Evolutionary conservation across 2,888 invertebrate species (phyloP).

Genomic region (Chrysolina americana): DNA sequence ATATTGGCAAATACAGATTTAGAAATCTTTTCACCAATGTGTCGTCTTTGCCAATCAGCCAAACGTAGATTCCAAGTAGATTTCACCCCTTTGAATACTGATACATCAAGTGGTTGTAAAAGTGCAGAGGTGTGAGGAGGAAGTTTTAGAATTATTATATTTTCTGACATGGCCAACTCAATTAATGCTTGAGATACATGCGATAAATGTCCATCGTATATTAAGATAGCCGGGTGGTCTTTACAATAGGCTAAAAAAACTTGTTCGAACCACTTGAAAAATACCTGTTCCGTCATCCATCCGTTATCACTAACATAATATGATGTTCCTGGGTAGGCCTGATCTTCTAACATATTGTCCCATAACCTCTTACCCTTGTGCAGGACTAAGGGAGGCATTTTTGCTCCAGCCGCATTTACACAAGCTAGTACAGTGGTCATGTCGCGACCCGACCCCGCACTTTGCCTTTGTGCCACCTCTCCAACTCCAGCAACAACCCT

Average conservation of each 20-base stretch:
- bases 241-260: slow-evolving; percentile 16
- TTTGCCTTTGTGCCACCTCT: neutral
- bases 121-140: slow-evolving; percentile 30
- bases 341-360: slow-evolving; percentile 15
- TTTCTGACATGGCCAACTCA: slow-evolving; percentile 25
- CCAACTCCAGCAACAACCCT: neutral
- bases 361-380: slow-evolving; percentile 22
- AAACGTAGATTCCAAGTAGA: slow-evolving; percentile 26
- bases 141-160: slow-evolving; percentile 27
- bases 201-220: slow-evolving; percentile 24
- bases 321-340: slow-evolving; percentile 20
- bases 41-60: slow-evolving; percentile 26
- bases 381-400: slow-evolving; percentile 3
- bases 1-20: slow-evolving; percentile 28
- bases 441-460: slow-evolving; percentile 1
- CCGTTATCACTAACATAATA: slow-evolving; percentile 23
- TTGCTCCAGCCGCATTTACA: slow-evolving; percentile 1
- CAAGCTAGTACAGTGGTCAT: slow-evolving; percentile 1
- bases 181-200: slow-evolving; percentile 23
- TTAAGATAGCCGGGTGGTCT: slow-evolving; percentile 20
- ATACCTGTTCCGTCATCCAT: slow-evolving; percentile 30
- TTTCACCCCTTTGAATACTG: slow-evolving; percentile 29
- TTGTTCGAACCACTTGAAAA: slow-evolving; percentile 25
- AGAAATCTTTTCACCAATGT: slow-evolving; percentile 22
- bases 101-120: slow-evolving; percentile 27